Evolutionary conservation across 2,888 invertebrate genomes (phyloP).

Genomic region (Macrophya alboannulata): DNA sequence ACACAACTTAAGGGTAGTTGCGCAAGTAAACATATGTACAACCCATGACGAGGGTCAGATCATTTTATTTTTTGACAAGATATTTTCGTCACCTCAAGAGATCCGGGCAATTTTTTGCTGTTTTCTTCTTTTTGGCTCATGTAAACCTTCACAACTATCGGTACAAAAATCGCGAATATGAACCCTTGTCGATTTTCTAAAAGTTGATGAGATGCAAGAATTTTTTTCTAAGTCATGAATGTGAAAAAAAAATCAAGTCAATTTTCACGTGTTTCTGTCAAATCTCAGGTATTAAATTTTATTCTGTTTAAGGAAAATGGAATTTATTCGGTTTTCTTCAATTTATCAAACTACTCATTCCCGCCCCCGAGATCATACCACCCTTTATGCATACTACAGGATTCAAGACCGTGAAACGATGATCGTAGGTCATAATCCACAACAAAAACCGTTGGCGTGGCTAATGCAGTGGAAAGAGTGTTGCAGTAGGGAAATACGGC

Average conservation of each 20-base stretch:
- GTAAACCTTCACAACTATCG: neutral
- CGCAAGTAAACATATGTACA: neutral
- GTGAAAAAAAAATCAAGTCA: neutral
- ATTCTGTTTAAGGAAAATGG: no score
- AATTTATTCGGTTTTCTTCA: neutral
- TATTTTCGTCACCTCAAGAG: neutral
- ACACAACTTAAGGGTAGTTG: conserved; percentile 3
- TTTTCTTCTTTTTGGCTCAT: no score
- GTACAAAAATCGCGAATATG: neutral
- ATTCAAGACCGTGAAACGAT: neutral
- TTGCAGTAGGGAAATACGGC: neutral
- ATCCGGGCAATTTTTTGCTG: neutral
- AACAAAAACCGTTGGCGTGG: neutral
- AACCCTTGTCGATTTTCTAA: neutral
- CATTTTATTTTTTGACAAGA: conserved; percentile 8
- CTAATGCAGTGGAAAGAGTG: neutral
- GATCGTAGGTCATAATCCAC: conserved; percentile 6
- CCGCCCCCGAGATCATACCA: neutral
- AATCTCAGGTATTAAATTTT: no score
- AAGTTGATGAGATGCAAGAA: neutral
- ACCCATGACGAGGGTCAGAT: neutral
- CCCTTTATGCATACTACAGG: neutral
- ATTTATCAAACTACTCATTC: neutral
- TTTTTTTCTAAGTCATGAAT: neutral
- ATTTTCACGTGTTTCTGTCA: neutral